Evolutionary conservation across 2,797 vertebrate genomes (phyloP).

Genomic region (Danio aesculapii): DNA sequence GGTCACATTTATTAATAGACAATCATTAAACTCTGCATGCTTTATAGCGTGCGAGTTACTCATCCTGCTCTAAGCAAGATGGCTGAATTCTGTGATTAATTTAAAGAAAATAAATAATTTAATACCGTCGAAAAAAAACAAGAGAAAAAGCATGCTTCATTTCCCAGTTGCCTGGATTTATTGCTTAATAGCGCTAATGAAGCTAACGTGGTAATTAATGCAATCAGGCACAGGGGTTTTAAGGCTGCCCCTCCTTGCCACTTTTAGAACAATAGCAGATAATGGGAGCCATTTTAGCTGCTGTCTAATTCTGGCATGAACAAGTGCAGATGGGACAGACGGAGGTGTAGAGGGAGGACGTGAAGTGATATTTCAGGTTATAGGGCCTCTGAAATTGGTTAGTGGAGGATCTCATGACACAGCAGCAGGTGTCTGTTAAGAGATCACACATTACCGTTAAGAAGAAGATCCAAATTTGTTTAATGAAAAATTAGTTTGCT

Average conservation of each 20-base stretch:
- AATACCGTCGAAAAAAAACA: not conserved
- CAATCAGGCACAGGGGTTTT: constrained; percentile 82
- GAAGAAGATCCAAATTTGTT: not conserved
- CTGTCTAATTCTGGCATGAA: constrained; percentile 60
- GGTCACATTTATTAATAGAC: constrained; percentile 67
- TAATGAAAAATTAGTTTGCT: not conserved
- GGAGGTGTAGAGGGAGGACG: constrained; percentile 59
- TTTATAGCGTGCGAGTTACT: constrained; percentile 66
- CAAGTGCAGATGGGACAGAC: constrained; percentile 65
- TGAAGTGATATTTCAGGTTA: constrained; percentile 24
- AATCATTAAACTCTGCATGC: constrained; percentile 69
- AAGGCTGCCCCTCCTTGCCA: constrained; percentile 73
- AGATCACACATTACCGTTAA: not conserved
- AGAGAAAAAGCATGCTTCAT: constrained; percentile 69
- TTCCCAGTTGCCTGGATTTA: constrained; percentile 80
- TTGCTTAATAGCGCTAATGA: constrained; percentile 84
- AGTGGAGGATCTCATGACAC: constrained; percentile 11
- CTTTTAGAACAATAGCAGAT: constrained; percentile 69
- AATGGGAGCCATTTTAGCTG: constrained; percentile 57
- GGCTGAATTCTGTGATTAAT: constrained; percentile 73
- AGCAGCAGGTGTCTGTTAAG: not conserved
- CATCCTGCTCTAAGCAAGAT: constrained; percentile 74
- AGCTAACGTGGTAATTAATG: constrained; percentile 86
- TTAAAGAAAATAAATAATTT: constrained; percentile 65
- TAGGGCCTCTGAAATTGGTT: constrained; percentile 6